Evolutionary conservation across 2,113 vertebrate species (phyloP).

Genomic region (Campylomormyrus tamandua): DNA sequence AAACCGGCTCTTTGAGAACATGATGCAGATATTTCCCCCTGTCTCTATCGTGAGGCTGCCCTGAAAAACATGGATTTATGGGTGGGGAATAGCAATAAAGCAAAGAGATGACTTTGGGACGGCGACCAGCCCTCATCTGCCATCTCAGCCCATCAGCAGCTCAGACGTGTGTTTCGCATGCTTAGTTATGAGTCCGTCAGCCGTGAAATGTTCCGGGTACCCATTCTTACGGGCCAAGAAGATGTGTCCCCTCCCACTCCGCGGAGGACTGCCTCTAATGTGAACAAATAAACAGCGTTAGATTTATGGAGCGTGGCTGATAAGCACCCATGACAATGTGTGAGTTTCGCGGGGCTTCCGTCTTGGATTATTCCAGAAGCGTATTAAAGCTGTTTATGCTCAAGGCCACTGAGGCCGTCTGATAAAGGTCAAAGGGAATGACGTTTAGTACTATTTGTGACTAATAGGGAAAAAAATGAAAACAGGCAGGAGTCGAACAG

Average conservation of each 20-base stretch:
- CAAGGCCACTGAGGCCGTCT: slow-evolving; percentile 22
- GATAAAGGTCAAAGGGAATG: not conserved
- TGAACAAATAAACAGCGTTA: slow-evolving; percentile 43
- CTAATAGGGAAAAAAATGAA: not conserved
- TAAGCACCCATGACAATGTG: slow-evolving; percentile 20
- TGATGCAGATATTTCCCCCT: not conserved
- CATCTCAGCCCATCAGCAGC: slow-evolving; percentile 25
- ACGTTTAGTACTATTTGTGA: not conserved
- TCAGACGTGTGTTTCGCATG: slow-evolving; percentile 42
- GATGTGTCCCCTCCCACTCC: slow-evolving; percentile 42
- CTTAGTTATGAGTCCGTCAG: slow-evolving; percentile 47
- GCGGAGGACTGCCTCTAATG: slow-evolving; percentile 39
- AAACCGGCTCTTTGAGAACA: not conserved
- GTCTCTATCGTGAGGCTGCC: not conserved
- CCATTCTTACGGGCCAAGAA: slow-evolving; percentile 52
- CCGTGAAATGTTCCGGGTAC: slow-evolving; percentile 59
- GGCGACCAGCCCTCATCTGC: not conserved
- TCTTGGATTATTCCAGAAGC: slow-evolving; percentile 20
- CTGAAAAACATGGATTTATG: not conserved
- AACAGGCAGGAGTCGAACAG: not conserved
- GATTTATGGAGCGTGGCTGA: slow-evolving; percentile 14
- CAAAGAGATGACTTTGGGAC: not conserved
- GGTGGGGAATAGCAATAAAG: not conserved
- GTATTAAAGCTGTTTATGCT: slow-evolving; percentile 21
- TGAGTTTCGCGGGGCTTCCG: slow-evolving; percentile 23